Conservation (phyloP, 2,113 vertebrate genomes). For the Paraplagusia blochii region DNA sequence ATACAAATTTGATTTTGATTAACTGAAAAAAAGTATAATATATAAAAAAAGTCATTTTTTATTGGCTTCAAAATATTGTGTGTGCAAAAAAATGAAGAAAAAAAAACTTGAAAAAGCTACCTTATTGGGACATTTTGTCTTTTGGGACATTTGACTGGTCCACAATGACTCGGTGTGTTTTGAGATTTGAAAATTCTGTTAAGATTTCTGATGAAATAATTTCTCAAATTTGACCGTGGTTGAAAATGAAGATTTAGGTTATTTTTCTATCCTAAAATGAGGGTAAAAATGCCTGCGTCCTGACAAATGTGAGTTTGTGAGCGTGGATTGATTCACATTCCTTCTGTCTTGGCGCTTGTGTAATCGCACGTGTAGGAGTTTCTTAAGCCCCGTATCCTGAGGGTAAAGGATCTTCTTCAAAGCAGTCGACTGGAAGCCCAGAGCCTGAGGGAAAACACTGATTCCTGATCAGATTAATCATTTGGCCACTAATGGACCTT, state of each 20-base stretch:
- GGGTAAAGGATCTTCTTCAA: slow-evolving; percentile 79
- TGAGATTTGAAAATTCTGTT: too few relatives aligned
- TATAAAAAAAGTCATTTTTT: background rate
- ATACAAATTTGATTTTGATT: too few relatives aligned
- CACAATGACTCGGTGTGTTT: too few relatives aligned
- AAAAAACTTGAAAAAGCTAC: background rate
- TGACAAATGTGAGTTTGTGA: background rate
- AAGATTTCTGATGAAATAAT: too few relatives aligned
- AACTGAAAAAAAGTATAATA: too few relatives aligned
- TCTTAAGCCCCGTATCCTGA: slow-evolving; percentile 67
- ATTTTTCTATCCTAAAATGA: too few relatives aligned
- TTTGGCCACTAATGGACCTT: slow-evolving; percentile 62
- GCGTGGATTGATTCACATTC: slow-evolving; percentile 12
- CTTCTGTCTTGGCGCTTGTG: slow-evolving; percentile 7
- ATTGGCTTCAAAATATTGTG: background rate
- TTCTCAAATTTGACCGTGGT: too few relatives aligned
- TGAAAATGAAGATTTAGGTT: too few relatives aligned
- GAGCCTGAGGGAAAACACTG: slow-evolving; percentile 61
- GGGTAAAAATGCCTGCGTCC: background rate
- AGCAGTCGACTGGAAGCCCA: slow-evolving; percentile 70
- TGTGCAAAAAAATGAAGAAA: too few relatives aligned
- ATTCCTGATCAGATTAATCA: slow-evolving; percentile 73
- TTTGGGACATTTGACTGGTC: too few relatives aligned
- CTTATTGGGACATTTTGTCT: too few relatives aligned
- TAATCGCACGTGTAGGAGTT: slow-evolving; percentile 55